Conservation (phyloP, 2,888 invertebrate species). For the Ceraclea dissimilis region DNA sequence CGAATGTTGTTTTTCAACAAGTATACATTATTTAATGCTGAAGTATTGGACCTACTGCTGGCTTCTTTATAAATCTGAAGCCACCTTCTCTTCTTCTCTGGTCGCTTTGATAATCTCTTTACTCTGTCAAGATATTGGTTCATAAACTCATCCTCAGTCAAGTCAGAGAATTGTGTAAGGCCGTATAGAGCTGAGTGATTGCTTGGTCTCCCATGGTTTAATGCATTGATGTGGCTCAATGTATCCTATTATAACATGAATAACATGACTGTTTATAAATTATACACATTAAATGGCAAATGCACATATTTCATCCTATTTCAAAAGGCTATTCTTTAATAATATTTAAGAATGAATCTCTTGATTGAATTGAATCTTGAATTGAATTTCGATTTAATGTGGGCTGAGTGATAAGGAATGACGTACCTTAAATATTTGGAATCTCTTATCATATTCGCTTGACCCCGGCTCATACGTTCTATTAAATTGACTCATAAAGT, state of each 20-base stretch:
- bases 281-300: too few relatives aligned
- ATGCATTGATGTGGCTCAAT: slow-evolving; percentile 40
- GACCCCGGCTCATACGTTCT: slow-evolving; percentile 45
- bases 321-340: too few relatives aligned
- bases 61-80: too few relatives aligned
- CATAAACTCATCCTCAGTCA: slow-evolving; percentile 52
- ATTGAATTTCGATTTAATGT: too few relatives aligned
- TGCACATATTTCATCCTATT: too few relatives aligned
- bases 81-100: slow-evolving; percentile 7
- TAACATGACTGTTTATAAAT: too few relatives aligned
- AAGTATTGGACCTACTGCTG: too few relatives aligned
- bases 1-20: neutral
- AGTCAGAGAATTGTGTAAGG: slow-evolving; percentile 53
- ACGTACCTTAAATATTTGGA: slow-evolving; percentile 49
- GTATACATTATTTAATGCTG: too few relatives aligned
- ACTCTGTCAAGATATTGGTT: slow-evolving; percentile 31
- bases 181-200: slow-evolving; percentile 49
- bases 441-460: slow-evolving; percentile 44
- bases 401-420: too few relatives aligned
- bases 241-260: slow-evolving; percentile 44
- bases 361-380: too few relatives aligned
- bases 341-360: too few relatives aligned
- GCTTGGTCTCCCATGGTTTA: slow-evolving; percentile 40
- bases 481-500: slow-evolving; percentile 47
- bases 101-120: slow-evolving; percentile 29